Conservation (phyloP, 1,140 invertebrate genomes). For the Copidosoma floridanum region DNA sequence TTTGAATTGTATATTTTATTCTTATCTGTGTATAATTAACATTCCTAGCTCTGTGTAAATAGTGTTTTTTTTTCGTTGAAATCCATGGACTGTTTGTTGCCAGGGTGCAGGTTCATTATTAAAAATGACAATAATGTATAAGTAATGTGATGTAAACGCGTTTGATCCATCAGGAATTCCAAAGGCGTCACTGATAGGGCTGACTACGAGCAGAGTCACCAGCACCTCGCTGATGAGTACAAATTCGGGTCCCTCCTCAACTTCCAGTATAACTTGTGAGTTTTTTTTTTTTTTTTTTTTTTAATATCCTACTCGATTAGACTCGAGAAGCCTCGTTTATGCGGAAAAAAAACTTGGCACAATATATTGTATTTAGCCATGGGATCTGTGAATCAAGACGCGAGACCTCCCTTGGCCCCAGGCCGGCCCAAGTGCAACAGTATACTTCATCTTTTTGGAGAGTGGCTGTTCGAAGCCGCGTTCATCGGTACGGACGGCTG, state of each 20-base stretch:
- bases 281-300: conserved; percentile 36
- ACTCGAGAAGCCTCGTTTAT: too few species aligned
- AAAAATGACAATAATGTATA: too few species aligned
- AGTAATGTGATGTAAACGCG: too few species aligned
- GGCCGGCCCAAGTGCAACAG: conserved; percentile 87
- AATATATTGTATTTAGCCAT: conserved; percentile 47
- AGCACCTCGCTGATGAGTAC: conserved; percentile 68
- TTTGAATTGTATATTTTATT: too few species aligned
- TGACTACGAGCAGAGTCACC: conserved; percentile 67
- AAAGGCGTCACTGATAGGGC: conserved; percentile 74
- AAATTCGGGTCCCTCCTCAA: conserved; percentile 68
- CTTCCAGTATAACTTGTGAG: conserved; percentile 67
- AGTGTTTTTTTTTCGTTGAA: too few species aligned
- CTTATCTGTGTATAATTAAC: too few species aligned
- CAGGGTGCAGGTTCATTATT: too few species aligned
- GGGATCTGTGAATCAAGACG: conserved; percentile 58
- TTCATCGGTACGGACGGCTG: conserved; percentile 76
- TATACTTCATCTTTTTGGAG: conserved; percentile 92
- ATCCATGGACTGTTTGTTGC: too few species aligned
- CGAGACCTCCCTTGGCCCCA: conserved; percentile 67
- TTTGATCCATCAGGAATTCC: conserved; percentile 81
- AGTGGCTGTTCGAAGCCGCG: conserved; percentile 95
- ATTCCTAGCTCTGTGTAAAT: too few species aligned
- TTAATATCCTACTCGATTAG: too few species aligned
- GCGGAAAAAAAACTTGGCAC: too few species aligned